Evolutionary conservation across 1,140 invertebrate genomes (phyloP), one percentile per base, ranked within the genome.

Genomic region (Campoletis sonorensis): DNA sequence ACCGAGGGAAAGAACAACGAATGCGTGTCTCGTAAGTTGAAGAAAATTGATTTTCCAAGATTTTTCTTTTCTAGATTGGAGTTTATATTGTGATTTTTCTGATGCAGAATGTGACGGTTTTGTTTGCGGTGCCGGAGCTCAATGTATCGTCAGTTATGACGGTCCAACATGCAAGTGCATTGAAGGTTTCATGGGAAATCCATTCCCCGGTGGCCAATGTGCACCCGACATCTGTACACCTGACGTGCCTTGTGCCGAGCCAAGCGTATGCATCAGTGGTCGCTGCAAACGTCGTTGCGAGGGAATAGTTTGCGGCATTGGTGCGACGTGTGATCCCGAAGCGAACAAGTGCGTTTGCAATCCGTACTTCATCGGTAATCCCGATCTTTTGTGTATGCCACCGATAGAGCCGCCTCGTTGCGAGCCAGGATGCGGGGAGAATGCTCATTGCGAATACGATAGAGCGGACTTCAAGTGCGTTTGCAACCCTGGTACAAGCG

Each of bases 401-500:
- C 97, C 97, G 13, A 94, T 97, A 83, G 92, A 94, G 61, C 95
- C 95, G 85, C 97, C 97, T 26, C 91, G 93, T 27, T 98, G 97
- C 90, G 91, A 93, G 49, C 97, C 97, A n/a, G 86, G 81, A 26
- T 98, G 97, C 89, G 96, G 96, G 0, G 86, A 93, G 27, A 97
- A 97, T 90, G 96, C 97, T 15, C 97, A 98, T 87, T 98, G 97
- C 88, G 95, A 97, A 86, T 98, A 98, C 86, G 95, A 95, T 18
- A 68, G 92, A 15, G 91, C 92, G 26, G 93, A 93, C 49, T 97
- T 96, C 79, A 93, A 95, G 82, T 98, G 97, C 85, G 95, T 96
- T 82, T 98, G 97, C 86, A 95, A 98, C 89, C 94, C 94, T 70
- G 96, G 96, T 15, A 96, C 94, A 4, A 95, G 91, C 80, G 97